Evolutionary conservation across 2,888 invertebrate species (phyloP).

Genomic region (Mechanitis messenoides): DNA sequence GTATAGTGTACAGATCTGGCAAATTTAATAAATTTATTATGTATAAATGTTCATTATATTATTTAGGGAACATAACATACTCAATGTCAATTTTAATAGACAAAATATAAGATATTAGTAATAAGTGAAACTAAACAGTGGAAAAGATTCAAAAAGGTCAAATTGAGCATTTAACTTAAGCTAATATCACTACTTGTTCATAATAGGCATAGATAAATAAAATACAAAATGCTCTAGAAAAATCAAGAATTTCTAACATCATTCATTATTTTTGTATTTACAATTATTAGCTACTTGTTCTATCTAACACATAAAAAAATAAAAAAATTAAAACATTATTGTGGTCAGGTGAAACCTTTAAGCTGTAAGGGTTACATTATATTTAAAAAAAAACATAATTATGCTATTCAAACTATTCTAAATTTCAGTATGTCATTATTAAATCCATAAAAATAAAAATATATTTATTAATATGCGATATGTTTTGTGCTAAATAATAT

Average conservation of each 20-base stretch:
- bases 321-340: not conserved
- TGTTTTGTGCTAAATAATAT: not conserved
- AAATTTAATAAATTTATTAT: no score
- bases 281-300: not conserved
- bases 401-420: not conserved
- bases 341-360: not conserved
- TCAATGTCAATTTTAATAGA: not conserved
- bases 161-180: slow-evolving; percentile 12
- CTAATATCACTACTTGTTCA: slow-evolving; percentile 9
- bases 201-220: not conserved
- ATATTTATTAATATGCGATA: not conserved
- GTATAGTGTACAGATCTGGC: no score
- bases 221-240: slow-evolving; percentile 6
- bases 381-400: not conserved
- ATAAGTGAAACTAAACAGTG: not conserved
- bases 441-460: not conserved
- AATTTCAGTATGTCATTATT: not conserved
- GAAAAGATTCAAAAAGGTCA: not conserved
- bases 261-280: not conserved
- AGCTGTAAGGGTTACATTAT: not conserved
- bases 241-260: slow-evolving; percentile 8
- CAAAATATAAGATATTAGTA: not conserved
- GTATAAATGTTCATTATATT: no score
- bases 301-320: slow-evolving; percentile 4
- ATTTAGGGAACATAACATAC: not conserved